Base-by-base conservation (phyloP, 2,113 vertebrate species). In the Orycteropus afer region DNA sequence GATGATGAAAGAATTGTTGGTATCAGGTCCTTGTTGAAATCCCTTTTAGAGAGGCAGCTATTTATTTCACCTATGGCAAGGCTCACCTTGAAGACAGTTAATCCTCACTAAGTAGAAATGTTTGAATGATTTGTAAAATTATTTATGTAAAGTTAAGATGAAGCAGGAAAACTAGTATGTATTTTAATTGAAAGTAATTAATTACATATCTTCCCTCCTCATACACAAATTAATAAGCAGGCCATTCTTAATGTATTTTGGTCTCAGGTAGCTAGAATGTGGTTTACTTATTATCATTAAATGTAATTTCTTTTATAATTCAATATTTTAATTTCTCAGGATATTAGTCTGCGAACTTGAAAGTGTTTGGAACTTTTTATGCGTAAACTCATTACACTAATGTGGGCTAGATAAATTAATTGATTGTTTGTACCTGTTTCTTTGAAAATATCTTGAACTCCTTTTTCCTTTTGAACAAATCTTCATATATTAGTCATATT, bases 1-100 rank as follows among this genome's bases (percentile, higher is more conserved):
- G 53, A 67, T 40, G 25, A 86, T 45, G 73, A 45, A 79, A 89
- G 5, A 63, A 45, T 32, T 86, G 80, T 92, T 79, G 22, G 5
- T 59, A 34, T 55, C 25, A 57, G 65, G 10, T 73, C 89, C 49
- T 73, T 93, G 55, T 71, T 95, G 77, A 92, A 92, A 82, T 74
- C 7, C 45, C 32, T 61, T 77, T 81, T 7, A 34, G 82, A n/a
- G 53, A 57, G 49, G 27, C 61, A 90, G 17, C 32, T 57, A n/a
- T 86, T 89, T 74, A 74, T 88, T 63, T 94, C 23, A 67, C 29
- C 40, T 61, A 0, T 55, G 22, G 13, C 34, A 57, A 78, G 69
- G 20, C 42, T 82, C 3, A 45, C 3, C 1, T 20, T 47, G 9
- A 87, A 95, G 49, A 86, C 27, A 90, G 5, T 40, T 92, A 87